Evolutionary conservation across 1,140 invertebrate species (phyloP).

Genomic region (Atopsyche davidsoni): DNA sequence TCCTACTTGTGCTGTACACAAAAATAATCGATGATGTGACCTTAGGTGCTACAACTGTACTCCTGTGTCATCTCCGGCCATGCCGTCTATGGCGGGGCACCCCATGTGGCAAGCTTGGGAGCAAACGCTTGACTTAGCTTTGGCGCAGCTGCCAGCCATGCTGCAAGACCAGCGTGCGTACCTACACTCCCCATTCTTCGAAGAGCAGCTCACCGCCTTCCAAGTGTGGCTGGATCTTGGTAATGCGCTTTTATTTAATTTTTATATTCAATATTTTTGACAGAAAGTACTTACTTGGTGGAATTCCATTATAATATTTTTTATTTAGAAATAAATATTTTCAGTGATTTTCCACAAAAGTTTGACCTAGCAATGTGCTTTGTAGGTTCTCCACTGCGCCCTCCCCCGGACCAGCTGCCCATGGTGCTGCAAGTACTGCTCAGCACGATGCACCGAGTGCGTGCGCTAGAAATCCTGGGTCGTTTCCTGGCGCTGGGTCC

Average conservation of each 20-base stretch:
- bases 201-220: slow-evolving; percentile 98
- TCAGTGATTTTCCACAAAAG: neutral
- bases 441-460: slow-evolving; percentile 91
- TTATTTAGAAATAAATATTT: too few species aligned
- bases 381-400: slow-evolving; percentile 38
- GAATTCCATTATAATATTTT: too few species aligned
- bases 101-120: slow-evolving; percentile 98
- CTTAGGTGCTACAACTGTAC: slow-evolving; percentile 85
- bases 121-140: slow-evolving; percentile 86
- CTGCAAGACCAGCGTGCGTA: slow-evolving; percentile 60
- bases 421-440: slow-evolving; percentile 97
- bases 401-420: slow-evolving; percentile 92
- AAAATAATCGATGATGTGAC: too few species aligned
- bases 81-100: slow-evolving; percentile 87
- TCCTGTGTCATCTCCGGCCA: slow-evolving; percentile 81
- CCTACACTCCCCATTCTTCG: slow-evolving; percentile 87
- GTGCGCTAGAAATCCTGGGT: slow-evolving; percentile 92
- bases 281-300: too few species aligned
- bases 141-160: slow-evolving; percentile 81
- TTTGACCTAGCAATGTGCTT: too few species aligned
- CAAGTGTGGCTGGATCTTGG: slow-evolving; percentile 89
- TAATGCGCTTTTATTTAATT: too few species aligned
- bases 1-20: too few species aligned
- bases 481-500: slow-evolving; percentile 92
- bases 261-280: too few species aligned